Conservation (phyloP, 1,140 invertebrate species). For the Belonocnema kinseyi region DNA sequence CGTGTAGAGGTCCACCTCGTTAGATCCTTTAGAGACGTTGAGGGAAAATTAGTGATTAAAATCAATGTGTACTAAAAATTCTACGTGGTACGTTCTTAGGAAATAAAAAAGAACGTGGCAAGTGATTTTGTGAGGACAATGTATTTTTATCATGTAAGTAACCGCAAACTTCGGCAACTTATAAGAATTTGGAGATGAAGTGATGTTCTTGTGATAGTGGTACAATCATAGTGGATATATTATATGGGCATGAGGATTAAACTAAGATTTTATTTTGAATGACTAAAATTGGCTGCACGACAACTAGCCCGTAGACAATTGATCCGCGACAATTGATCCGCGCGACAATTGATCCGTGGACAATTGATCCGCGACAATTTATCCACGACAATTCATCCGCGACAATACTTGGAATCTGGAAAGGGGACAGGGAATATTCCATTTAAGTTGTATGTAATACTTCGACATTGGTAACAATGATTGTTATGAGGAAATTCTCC, state of each 20-base stretch:
- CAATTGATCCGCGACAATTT: no score
- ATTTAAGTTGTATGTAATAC: no score
- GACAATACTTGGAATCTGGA: no score
- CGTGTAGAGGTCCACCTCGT: slow-evolving; percentile 61
- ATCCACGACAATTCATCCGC: no score
- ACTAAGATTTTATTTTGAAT: background rate
- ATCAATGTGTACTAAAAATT: slow-evolving; percentile 61
- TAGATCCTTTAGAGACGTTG: slow-evolving; percentile 51
- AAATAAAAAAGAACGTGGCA: slow-evolving; percentile 37
- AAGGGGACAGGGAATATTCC: no score
- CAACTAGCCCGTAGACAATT: no score
- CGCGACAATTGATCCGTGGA: no score
- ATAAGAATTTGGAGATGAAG: background rate
- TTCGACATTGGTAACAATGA: no score
- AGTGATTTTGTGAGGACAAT: slow-evolving; percentile 54
- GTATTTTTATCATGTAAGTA: slow-evolving; percentile 66
- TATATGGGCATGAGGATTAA: background rate
- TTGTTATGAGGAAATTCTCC: no score
- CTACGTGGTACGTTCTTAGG: slow-evolving; percentile 50
- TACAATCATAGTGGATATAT: background rate
- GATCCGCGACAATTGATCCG: no score
- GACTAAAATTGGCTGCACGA: background rate
- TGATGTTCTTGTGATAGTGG: slow-evolving; percentile 17
- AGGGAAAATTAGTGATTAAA: slow-evolving; percentile 38
- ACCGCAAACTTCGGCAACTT: background rate